Evolutionary conservation across 1,140 invertebrate genomes (phyloP), one percentile per base, ranked within the genome.

Genomic region (Rhizoglyphus robini): DNA sequence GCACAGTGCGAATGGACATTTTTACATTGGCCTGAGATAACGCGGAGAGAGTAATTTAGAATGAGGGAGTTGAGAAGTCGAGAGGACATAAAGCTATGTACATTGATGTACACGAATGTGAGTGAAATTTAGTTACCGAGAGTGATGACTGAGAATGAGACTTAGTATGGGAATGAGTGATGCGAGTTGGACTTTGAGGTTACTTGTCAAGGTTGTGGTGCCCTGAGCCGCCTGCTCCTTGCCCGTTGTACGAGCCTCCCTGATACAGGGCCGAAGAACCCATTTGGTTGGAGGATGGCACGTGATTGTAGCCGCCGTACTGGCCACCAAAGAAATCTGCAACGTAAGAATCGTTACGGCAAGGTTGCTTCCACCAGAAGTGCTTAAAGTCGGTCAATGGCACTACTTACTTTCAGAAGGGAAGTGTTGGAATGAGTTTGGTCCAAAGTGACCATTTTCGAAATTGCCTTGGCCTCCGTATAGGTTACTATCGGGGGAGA

Each of bases 61-160:
- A 23, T 11, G 51, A 54, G 20, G 23, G 51, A 54, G 51, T 15
- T 8, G 23, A 23, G 23, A 41, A 41, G 18, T 11, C 8, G 51
- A 54, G 51, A 54, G 51, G 20, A n/a, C n/a, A n/a, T n/a, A n/a
- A n/a, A n/a, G n/a, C n/a, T n/a, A n/a, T n/a, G n/a, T n/a, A n/a
- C n/a, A n/a, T n/a, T n/a, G n/a, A n/a, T n/a, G n/a, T n/a, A n/a
- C n/a, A n/a, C 8, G 51, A 32, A 20, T 8, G 51, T 25, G 31
- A 54, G 51, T 32, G 51, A 25, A 46, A 46, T 46, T 46, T 46
- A 46, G 41, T 46, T 15, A 46, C 23, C 41, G 23, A 46, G 41
- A 46, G n/a, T n/a, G n/a, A 18, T 41, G 36, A 54, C 51, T 54
- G 51, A 54, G 51, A 54, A 54, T 54, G 51, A 54, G 51, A 54